A percentile compares a stretch with the other conserved stretches of the same genome.
These are phyloP conservation scores for Urocynchramus pylzowi DNA, from an alignment of 2,113 vertebrate species.

Conservation along the genomic window DNA sequence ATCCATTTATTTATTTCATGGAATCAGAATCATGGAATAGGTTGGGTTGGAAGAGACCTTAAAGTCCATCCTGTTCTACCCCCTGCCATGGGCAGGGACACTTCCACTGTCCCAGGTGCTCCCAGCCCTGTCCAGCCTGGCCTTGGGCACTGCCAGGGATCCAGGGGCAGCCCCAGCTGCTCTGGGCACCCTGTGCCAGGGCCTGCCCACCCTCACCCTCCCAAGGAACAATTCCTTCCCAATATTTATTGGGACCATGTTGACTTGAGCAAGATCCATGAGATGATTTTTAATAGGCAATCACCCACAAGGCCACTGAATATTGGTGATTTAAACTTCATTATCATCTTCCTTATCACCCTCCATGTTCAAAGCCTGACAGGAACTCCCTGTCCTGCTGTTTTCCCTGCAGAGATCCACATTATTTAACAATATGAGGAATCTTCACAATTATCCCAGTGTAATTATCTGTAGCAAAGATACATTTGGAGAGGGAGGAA, in stretches of 20 bases:
- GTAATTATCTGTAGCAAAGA: constrained; percentile 41
- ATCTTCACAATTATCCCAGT: constrained; percentile 8
- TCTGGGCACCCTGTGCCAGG: not conserved
- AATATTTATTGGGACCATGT: not conserved
- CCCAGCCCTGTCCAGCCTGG: not conserved
- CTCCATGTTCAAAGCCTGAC: not conserved
- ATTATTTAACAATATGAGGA: not conserved
- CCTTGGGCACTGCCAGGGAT: not conserved
- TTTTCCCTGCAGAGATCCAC: not conserved
- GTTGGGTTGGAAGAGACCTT: not conserved
- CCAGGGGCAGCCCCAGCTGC: not conserved
- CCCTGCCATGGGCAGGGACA: not conserved
- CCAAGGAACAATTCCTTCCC: not conserved
- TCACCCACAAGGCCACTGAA: not conserved
- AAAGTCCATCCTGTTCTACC: fast-evolving
- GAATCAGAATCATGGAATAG: not conserved
- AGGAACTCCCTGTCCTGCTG: not conserved
- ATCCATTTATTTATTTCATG: not conserved
- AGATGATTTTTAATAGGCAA: not conserved
- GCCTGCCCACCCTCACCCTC: not conserved
- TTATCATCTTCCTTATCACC: not conserved
- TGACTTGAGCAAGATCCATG: not conserved
- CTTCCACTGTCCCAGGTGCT: not conserved
- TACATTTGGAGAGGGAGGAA: not conserved
- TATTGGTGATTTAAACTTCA: not conserved